Percentiles rank a stretch among this genome's conserved stretches.
Evolutionary conservation across 2,797 vertebrate genomes (phyloP).

Genomic region (Darevskia nairensis): DNA sequence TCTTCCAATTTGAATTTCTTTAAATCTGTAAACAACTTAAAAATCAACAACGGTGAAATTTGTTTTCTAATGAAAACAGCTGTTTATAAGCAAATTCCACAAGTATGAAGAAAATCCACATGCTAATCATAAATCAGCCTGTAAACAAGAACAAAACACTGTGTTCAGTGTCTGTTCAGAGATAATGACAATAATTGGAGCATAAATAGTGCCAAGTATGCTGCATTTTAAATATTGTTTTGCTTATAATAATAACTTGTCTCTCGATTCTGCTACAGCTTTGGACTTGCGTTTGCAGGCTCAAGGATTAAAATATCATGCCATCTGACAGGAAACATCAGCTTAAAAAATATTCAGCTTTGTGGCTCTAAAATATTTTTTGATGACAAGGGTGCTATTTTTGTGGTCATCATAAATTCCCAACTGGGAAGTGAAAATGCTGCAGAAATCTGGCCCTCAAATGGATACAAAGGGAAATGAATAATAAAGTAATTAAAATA

Average conservation of each 20-base stretch:
- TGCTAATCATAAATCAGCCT: neutral
- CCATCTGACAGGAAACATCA: neutral
- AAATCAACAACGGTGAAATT: constrained; percentile 30
- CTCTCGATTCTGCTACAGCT: constrained; percentile 6
- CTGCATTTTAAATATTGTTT: constrained; percentile 12
- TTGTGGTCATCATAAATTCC: neutral
- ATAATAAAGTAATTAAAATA: constrained; percentile 1
- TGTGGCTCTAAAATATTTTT: neutral
- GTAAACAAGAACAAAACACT: neutral
- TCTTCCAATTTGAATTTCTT: constrained; percentile 16
- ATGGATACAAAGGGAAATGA: neutral
- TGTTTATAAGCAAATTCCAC: constrained; percentile 5
- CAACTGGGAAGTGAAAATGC: neutral
- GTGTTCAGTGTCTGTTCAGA: constrained; percentile 1
- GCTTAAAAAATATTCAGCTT: neutral
- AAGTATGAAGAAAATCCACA: neutral
- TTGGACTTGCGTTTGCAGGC: neutral
- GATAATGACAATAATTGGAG: neutral
- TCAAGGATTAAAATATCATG: neutral
- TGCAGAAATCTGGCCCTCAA: neutral
- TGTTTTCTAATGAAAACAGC: neutral
- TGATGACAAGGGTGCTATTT: neutral
- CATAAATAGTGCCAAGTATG: neutral
- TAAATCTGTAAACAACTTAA: constrained; percentile 15
- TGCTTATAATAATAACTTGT: constrained; percentile 1